These are phyloP conservation scores for Gortyna flavago DNA, from an alignment of 2,888 invertebrate species.

Conservation along the genomic window DNA sequence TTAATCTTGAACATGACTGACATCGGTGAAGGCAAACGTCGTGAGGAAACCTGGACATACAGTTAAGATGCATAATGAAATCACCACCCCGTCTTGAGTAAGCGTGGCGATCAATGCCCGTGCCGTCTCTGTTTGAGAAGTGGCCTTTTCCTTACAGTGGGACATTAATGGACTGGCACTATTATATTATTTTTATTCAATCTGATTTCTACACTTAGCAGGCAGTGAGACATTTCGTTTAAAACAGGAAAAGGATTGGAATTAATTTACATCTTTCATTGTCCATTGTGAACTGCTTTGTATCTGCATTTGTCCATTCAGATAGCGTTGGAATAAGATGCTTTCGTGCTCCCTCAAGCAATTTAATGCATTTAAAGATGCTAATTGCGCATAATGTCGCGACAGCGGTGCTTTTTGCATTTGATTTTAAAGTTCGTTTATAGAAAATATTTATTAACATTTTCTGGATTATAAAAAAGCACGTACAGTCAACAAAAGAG, in stretches of 20 bases:
- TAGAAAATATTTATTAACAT: background rate
- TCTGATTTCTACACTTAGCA: background rate
- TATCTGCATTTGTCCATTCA: background rate
- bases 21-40: background rate
- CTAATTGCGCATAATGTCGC: background rate
- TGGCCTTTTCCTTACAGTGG: background rate
- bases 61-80: background rate
- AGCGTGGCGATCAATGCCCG: too few species aligned
- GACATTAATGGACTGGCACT: background rate
- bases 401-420: background rate
- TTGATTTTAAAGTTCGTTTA: background rate
- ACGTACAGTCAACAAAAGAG: too few species aligned
- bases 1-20: background rate
- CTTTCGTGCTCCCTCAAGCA: background rate
- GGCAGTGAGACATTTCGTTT: background rate
- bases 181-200: background rate
- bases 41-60: background rate
- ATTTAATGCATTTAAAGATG: constrained; percentile 10
- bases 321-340: background rate
- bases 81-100: background rate
- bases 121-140: background rate
- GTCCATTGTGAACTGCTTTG: background rate
- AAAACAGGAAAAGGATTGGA: background rate
- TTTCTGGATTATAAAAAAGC: background rate
- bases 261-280: background rate